Percentiles rank a stretch among this genome's conserved stretches.
These are phyloP conservation scores for Poeciliopsis prolifica DNA, from an alignment of 2,113 vertebrate genomes.

Conservation along the genomic window DNA sequence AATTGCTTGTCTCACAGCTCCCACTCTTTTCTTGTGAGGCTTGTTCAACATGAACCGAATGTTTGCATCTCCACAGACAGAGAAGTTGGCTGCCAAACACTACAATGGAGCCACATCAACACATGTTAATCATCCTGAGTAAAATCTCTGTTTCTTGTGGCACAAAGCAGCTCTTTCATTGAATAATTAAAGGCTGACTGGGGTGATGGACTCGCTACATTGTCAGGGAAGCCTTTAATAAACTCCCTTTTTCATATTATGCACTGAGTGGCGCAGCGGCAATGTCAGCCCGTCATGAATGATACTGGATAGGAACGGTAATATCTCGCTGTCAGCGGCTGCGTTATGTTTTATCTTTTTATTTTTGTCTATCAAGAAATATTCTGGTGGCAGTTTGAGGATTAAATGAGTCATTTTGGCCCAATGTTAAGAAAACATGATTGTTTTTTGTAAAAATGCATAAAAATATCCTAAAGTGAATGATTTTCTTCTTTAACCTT, in stretches of 20 bases:
- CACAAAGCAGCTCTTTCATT: conserved; percentile 54
- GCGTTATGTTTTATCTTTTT: conserved; percentile 9
- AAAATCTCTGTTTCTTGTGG: conserved; percentile 36
- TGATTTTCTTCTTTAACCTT: neutral
- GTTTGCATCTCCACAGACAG: conserved; percentile 48
- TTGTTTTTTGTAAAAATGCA: neutral
- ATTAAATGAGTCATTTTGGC: neutral
- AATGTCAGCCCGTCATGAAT: conserved; percentile 41
- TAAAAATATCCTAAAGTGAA: too few relatives aligned
- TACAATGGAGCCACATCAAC: conserved; percentile 58
- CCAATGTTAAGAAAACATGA: neutral
- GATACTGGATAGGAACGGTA: conserved; percentile 29
- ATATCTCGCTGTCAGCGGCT: conserved; percentile 28
- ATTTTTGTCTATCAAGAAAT: neutral
- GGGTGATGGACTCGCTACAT: conserved; percentile 51
- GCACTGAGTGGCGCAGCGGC: conserved; percentile 35
- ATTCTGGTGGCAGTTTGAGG: conserved; percentile 4
- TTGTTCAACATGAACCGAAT: conserved; percentile 66
- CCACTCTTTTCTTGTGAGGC: conserved; percentile 60
- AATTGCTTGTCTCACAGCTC: conserved; percentile 64
- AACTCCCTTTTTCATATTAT: conserved; percentile 43
- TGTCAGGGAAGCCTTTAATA: conserved; percentile 54
- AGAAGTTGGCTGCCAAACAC: conserved; percentile 49
- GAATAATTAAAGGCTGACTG: conserved; percentile 60
- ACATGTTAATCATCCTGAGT: conserved; percentile 60